These are phyloP conservation scores for Encarsia formosa DNA, from an alignment of 2,888 invertebrate genomes.

Conservation along the genomic window DNA sequence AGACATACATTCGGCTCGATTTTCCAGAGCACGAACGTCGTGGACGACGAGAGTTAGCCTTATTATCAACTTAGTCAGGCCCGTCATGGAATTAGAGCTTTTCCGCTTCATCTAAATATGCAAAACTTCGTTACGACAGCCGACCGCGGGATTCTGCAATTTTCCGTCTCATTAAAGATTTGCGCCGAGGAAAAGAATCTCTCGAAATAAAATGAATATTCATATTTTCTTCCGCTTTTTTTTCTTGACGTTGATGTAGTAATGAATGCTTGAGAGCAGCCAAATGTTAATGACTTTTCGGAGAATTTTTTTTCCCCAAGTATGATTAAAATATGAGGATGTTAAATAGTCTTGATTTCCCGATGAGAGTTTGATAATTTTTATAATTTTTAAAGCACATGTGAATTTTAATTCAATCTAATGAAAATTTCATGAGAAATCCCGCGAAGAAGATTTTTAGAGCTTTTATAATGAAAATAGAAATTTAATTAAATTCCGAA, in stretches of 20 bases:
- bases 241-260: conserved; percentile 3
- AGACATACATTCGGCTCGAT: too few species aligned
- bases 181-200: not conserved
- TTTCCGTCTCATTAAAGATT: conserved; percentile 17
- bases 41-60: conserved; percentile 26
- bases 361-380: too few species aligned
- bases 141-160: conserved; percentile 12
- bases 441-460: too few species aligned
- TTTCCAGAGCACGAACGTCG: too few species aligned
- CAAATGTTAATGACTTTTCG: not conserved
- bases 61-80: conserved; percentile 26
- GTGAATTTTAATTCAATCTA: too few species aligned
- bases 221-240: conserved; percentile 8
- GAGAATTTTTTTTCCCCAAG: not conserved
- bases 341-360: too few species aligned
- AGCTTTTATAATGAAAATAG: too few species aligned
- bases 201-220: conserved; percentile 16
- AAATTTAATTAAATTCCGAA: too few species aligned
- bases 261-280: not conserved
- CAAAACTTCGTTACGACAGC: conserved; percentile 20
- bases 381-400: too few species aligned
- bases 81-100: conserved; percentile 24
- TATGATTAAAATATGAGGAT: too few species aligned
- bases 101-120: conserved; percentile 2
- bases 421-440: too few species aligned